Conservation (phyloP, 1,140 invertebrate genomes). For the Cherax quadricarinatus region DNA sequence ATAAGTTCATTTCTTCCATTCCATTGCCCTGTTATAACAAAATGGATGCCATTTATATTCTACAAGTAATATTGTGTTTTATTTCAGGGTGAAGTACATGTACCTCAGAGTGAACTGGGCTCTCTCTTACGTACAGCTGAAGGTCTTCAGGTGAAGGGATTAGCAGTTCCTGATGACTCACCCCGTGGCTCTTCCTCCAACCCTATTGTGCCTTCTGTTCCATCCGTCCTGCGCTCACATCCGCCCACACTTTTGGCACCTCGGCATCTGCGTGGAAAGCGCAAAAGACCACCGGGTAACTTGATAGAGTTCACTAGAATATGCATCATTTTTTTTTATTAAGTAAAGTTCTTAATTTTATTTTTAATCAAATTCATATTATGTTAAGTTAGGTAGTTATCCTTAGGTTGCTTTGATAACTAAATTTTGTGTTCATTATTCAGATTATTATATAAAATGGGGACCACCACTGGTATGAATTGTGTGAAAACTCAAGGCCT, state of each 20-base stretch:
- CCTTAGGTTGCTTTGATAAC: too few relatives aligned
- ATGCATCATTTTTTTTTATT: background rate
- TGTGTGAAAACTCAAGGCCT: too few relatives aligned
- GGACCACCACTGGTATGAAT: too few relatives aligned
- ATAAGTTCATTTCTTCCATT: too few relatives aligned
- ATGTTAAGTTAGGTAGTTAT: too few relatives aligned
- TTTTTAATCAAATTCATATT: too few relatives aligned
- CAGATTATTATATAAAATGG: too few relatives aligned
- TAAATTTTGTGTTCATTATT: too few relatives aligned
- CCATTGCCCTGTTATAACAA: too few relatives aligned
- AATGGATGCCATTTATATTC: too few relatives aligned
- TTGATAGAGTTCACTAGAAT: background rate
- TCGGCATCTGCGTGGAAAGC: conserved; percentile 53
- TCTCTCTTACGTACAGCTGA: conserved; percentile 72
- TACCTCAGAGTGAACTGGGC: conserved; percentile 71
- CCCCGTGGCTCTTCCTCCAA: conserved; percentile 52
- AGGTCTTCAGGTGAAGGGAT: conserved; percentile 72
- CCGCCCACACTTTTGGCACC: conserved; percentile 51
- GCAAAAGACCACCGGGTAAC: conserved; percentile 52
- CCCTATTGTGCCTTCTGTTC: conserved; percentile 45
- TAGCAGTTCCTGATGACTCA: conserved; percentile 71
- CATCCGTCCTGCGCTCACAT: conserved; percentile 44
- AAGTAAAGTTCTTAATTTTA: background rate
- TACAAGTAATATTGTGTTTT: conserved; percentile 2
- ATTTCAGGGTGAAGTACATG: conserved; percentile 71